Evolutionary conservation across 2,113 vertebrate species (phyloP).

Genomic region (rat (Rattus norvegicus)): DNA sequence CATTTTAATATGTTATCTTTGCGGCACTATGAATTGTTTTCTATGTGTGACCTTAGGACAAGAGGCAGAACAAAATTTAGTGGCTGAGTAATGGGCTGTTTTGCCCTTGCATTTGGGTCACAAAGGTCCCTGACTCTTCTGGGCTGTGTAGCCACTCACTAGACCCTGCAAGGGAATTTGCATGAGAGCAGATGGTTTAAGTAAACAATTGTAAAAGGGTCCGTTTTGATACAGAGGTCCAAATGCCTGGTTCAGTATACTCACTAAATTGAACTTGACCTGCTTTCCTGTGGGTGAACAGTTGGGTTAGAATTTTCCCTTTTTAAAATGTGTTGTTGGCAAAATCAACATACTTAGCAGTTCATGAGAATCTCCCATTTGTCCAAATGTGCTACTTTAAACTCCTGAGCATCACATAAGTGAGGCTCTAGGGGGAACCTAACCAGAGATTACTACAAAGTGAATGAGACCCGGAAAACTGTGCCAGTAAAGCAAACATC

Average conservation of each 20-base stretch:
- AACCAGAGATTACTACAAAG: neutral
- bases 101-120: neutral
- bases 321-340: constrained; percentile 19
- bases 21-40: neutral
- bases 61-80: neutral
- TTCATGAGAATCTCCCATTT: neutral
- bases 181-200: neutral
- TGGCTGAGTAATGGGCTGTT: neutral
- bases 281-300: neutral
- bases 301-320: neutral
- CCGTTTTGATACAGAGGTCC: neutral
- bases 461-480: constrained; percentile 34
- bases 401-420: neutral
- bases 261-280: neutral
- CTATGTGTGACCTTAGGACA: neutral
- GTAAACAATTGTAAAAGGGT: neutral
- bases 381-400: neutral
- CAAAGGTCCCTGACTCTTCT: no score
- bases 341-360: neutral
- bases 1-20: neutral
- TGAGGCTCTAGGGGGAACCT: neutral
- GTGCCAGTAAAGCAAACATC: constrained; percentile 37
- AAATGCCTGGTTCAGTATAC: neutral
- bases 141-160: neutral
- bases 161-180: no score